Evolutionary conservation across 2,113 vertebrate species (phyloP).

Genomic region (Brienomyrus brachyistius): DNA sequence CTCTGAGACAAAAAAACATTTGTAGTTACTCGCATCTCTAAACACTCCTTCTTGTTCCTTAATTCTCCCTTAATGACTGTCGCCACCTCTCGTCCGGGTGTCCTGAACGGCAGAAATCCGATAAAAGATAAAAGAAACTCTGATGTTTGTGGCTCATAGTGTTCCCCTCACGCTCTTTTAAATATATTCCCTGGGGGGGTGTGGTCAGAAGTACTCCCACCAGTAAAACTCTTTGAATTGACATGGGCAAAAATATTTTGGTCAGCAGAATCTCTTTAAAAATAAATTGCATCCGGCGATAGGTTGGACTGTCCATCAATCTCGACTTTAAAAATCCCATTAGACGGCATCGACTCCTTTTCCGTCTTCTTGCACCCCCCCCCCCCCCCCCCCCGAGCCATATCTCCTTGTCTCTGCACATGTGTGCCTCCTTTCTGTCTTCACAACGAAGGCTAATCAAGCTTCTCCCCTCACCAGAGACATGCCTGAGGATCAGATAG

Average conservation of each 20-base stretch:
- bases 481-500: neutral
- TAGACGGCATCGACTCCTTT: slow-evolving; percentile 11
- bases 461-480: neutral
- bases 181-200: neutral
- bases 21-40: neutral
- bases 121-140: neutral
- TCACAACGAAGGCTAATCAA: neutral
- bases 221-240: slow-evolving; percentile 16
- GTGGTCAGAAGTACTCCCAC: slow-evolving; percentile 2
- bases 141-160: neutral
- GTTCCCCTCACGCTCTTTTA: neutral
- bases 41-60: neutral
- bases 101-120: neutral
- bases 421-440: neutral
- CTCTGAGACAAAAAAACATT: neutral
- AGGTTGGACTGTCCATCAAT: slow-evolving; percentile 32
- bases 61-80: neutral
- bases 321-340: slow-evolving; percentile 31
- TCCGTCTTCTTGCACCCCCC: neutral
- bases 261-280: slow-evolving; percentile 17
- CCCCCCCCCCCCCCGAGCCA: neutral
- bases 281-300: slow-evolving; percentile 17
- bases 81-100: neutral
- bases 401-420: slow-evolving; percentile 9
- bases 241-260: slow-evolving; percentile 24